Conservation (phyloP, 1,140 invertebrate genomes). For the Macrosteles quadrilineatus region DNA sequence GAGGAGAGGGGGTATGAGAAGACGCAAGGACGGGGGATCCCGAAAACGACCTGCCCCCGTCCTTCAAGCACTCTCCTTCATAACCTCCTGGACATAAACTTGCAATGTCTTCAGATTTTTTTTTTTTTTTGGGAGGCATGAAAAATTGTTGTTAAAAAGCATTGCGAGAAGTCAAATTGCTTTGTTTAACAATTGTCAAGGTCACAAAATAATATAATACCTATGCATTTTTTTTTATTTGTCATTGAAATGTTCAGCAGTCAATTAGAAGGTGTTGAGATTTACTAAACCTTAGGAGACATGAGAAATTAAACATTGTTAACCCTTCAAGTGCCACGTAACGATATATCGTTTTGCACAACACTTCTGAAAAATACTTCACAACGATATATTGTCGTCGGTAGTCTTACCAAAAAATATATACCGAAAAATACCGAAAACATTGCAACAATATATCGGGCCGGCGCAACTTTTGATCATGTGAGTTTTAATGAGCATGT, state of each 20-base stretch:
- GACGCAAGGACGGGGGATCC: constrained; percentile 39
- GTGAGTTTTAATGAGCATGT: no score
- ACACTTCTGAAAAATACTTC: no score
- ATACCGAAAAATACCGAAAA: no score
- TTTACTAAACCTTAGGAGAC: no score
- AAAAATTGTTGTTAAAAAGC: not conserved
- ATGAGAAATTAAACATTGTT: no score
- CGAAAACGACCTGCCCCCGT: constrained; percentile 32
- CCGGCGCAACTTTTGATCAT: no score
- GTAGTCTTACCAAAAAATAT: no score
- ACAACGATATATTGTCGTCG: no score
- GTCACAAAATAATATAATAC: not conserved
- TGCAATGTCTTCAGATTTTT: not conserved
- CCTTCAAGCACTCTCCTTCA: constrained; percentile 28
- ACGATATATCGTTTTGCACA: no score
- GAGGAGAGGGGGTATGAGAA: constrained; percentile 44
- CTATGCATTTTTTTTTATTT: not conserved
- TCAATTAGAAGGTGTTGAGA: not conserved
- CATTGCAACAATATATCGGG: no score
- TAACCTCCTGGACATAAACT: not conserved
- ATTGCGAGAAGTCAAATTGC: not conserved
- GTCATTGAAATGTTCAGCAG: not conserved
- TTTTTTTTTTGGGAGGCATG: not conserved
- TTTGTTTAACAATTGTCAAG: not conserved
- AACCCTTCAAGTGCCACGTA: no score